Base-by-base conservation (phyloP, 2,113 vertebrate species). In the Xiphophorus couchianus region DNA sequence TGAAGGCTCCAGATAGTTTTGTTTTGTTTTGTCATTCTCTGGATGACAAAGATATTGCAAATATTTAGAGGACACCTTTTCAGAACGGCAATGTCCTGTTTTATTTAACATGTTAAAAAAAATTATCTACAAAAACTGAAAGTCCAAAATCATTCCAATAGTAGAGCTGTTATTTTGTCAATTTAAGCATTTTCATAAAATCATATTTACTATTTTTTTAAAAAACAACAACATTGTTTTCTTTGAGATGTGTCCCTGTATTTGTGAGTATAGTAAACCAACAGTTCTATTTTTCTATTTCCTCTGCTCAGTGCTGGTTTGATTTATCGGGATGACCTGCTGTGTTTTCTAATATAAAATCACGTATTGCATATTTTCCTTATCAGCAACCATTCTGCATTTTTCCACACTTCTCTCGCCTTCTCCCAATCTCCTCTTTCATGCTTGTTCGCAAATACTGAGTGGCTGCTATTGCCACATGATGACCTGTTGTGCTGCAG, bases 281-380 rank as follows among this genome's bases (percentile, higher is more conserved):
- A 31, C 66, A 48, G 33, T 71, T 67, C 66, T 30, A 31, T 73
- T 75, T 73, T 71, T 67, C 66, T 30, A 31, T 73, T 71, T 28
- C 66, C 76, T 27, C 72, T 27, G 72, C 78, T 44, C 35, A 61
- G 29, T 10, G n/a, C 69, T 65, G 54, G 51, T 66, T 76, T 76
- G 70, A 68, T 63, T 65, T 66, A 22, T 70, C 66, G 25, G 19
- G 35, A 39, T 62, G 62, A 68, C 91, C 88, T 68, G 68, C 85
- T 88, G 90, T 76, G 84, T 73, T 88, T 88, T 87, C 81, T 89
- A 88, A 91, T 89, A 81, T 83, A 33, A 87, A 88, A 66, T 22
- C 39, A 7, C 83, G 62, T 77, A 83, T 83, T 79, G 63, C 68
- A 82, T 71, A 58, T 80, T 27, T 84, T 84, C 76, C 25, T 91